Conservation (phyloP, 2,113 vertebrate genomes). For the Myiozetetes cayanensis region DNA sequence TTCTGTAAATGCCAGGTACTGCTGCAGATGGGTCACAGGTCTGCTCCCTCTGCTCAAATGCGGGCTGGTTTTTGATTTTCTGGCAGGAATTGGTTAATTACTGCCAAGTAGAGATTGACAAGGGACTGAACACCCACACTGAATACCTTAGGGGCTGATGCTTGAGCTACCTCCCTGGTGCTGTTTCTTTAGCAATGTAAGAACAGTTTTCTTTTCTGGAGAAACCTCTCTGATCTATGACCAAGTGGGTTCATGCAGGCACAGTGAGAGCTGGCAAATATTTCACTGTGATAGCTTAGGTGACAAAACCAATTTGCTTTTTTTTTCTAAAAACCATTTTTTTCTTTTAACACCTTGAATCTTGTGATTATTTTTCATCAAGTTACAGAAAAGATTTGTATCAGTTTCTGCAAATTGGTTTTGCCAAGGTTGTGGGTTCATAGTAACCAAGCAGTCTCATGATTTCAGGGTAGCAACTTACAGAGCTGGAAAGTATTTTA, state of each 20-base stretch:
- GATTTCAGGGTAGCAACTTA: background rate
- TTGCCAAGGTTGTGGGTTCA: background rate
- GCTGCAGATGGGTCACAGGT: too few species aligned
- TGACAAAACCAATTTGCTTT: background rate
- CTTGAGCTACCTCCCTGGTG: background rate
- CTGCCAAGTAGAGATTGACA: background rate
- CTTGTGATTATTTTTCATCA: background rate
- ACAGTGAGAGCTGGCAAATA: background rate
- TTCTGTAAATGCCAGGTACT: background rate
- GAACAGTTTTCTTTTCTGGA: background rate
- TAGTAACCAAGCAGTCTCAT: background rate
- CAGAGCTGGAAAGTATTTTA: background rate
- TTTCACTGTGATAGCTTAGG: background rate
- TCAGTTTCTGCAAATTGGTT: background rate
- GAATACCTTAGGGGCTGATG: background rate
- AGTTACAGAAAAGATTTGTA: background rate
- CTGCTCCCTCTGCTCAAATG: background rate
- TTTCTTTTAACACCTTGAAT: background rate
- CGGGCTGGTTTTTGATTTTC: background rate
- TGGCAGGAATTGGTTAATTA: background rate
- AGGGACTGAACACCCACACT: background rate
- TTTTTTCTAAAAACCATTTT: background rate
- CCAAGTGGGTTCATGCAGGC: background rate
- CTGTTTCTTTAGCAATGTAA: background rate
- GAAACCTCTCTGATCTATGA: background rate